Conservation (phyloP, 2,888 invertebrate species). For the Gymnosoma rotundatum region DNA sequence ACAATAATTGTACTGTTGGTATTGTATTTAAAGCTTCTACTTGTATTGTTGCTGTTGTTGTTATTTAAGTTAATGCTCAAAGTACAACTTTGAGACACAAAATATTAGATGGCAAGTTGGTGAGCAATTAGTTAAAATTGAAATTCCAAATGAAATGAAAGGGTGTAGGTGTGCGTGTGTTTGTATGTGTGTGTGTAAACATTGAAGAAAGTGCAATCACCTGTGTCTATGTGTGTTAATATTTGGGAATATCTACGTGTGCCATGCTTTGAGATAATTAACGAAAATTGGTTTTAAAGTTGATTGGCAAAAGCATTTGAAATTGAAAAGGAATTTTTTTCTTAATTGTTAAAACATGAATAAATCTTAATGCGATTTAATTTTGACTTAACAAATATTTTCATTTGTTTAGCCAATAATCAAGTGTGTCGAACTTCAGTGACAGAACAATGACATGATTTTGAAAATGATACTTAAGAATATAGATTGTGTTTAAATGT, state of each 20-base stretch:
- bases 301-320: constrained; percentile 56
- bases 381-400: constrained; percentile 34
- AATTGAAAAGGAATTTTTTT: constrained; percentile 60
- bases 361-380: constrained; percentile 32
- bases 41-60: constrained; percentile 15
- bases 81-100: constrained; percentile 59
- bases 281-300: constrained; percentile 67
- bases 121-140: constrained; percentile 70
- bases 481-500: neutral
- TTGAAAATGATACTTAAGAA: neutral
- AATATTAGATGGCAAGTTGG: constrained; percentile 58
- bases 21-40: neutral
- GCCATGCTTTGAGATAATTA: constrained; percentile 64
- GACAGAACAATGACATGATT: neutral
- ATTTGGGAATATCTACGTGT: neutral
- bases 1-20: too few relatives aligned
- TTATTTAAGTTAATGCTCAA: constrained; percentile 60
- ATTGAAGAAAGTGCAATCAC: neutral
- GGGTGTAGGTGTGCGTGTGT: neutral
- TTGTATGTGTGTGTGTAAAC: neutral
- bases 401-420: constrained; percentile 56
- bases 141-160: constrained; percentile 56
- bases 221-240: constrained; percentile 2
- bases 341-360: constrained; percentile 57
- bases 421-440: neutral